Evolutionary conservation across 2,113 vertebrate species (phyloP).

Genomic region (Microtus ochrogaster): DNA sequence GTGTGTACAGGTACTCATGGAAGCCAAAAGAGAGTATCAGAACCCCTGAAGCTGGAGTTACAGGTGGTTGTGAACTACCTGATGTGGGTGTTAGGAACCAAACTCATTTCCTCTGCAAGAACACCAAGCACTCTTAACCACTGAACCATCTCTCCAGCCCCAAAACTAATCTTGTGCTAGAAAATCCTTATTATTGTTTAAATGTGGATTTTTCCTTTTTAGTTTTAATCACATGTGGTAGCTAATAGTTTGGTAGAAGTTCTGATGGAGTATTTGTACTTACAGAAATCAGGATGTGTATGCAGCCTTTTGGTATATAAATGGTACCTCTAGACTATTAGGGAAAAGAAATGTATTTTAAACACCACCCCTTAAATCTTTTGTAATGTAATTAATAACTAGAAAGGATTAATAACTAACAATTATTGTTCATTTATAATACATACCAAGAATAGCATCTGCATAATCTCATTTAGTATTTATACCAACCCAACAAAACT

Average conservation of each 20-base stretch:
- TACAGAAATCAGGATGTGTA: not conserved
- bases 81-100: not conserved
- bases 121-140: not conserved
- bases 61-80: not conserved
- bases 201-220: not conserved
- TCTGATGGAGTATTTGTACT: constrained; percentile 34
- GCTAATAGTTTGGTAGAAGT: constrained; percentile 17
- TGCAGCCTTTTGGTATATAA: constrained; percentile 13
- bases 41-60: not conserved
- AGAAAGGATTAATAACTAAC: constrained; percentile 52
- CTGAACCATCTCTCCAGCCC: not conserved
- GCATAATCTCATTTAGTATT: constrained; percentile 48
- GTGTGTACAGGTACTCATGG: not conserved
- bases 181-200: constrained; percentile 59
- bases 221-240: constrained; percentile 28
- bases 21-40: not conserved
- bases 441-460: constrained; percentile 26
- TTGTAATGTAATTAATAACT: constrained; percentile 50
- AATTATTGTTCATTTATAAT: constrained; percentile 18
- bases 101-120: not conserved
- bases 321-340: constrained; percentile 20
- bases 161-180: constrained; percentile 7
- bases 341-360: not conserved
- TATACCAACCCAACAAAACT: constrained; percentile 12
- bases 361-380: constrained; percentile 21